Percentiles rank a stretch among this genome's conserved stretches.
Conservation (phyloP, 2,113 vertebrate species). For the Gymnogyps californianus region DNA sequence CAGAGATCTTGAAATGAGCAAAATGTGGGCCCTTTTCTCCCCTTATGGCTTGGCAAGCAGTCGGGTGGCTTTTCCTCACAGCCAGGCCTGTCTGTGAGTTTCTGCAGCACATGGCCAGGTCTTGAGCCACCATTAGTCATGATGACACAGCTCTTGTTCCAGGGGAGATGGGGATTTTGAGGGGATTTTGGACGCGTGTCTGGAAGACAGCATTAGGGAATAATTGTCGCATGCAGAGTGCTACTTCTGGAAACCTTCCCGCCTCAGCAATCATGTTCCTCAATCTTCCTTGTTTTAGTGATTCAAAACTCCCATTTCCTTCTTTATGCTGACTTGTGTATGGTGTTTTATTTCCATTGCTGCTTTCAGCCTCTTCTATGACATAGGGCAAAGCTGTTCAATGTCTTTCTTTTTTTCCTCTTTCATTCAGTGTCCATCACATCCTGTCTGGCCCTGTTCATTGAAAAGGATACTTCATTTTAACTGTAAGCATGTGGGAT, state of each 20-base stretch:
- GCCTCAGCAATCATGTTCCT: background rate
- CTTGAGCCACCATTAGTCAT: background rate
- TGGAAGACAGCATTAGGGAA: background rate
- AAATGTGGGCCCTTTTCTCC: background rate
- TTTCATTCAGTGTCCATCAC: background rate
- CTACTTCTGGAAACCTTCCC: background rate
- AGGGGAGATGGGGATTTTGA: background rate
- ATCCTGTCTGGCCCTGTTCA: background rate
- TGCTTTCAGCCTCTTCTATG: background rate
- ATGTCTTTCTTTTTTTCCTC: background rate
- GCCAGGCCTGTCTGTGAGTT: background rate
- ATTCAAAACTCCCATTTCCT: background rate
- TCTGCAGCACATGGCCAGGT: rapidly evolving
- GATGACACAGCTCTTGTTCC: background rate
- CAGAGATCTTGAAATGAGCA: background rate
- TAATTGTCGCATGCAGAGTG: background rate
- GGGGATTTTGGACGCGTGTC: background rate
- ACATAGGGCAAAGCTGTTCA: background rate
- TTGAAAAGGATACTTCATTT: background rate
- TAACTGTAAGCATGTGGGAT: background rate
- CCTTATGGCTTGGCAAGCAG: rapidly evolving
- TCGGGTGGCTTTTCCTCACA: background rate
- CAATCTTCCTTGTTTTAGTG: background rate
- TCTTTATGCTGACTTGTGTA: background rate
- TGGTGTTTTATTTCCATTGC: background rate